Base-by-base conservation (phyloP, 2,888 invertebrate species). In the Dasysyrphus albostriatus region DNA sequence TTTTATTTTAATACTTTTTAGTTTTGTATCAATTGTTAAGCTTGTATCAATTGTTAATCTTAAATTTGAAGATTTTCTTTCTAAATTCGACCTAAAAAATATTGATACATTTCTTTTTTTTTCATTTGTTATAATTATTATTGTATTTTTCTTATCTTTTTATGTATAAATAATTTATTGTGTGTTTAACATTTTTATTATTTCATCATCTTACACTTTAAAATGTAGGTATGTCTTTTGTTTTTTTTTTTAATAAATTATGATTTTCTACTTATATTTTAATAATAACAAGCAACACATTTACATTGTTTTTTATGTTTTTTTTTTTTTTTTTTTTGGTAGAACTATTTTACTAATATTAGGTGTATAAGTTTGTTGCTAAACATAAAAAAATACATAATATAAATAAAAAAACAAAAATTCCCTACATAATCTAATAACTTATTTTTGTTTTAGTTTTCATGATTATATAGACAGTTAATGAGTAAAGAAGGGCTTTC, bases 211-310 rank as follows among this genome's bases (percentile, higher is more conserved):
- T 70, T 70, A 70, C 29, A 56, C 4, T 12, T 51, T 78, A 59
- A 49, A 44, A 34, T 59, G 59, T 9, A n/a, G 42, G 47, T 29
- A 16, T 51, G 59, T 49, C 70, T 49, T 39, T 67, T 56, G 19
- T 24, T 1, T 67, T 32, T 24, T 1, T 67, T 32, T 78, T 32
- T 24, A 73, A 61, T 82, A 81, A 77, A 77, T 77, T 69, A 79
- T 82, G 65, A 85, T 87, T 87, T 83, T 72, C 87, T 87, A 87
- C 78, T 79, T 74, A 76, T 16, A 34, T 67, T 47, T 51, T 70
- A 69, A 47, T 69, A 54, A 39, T 63, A 47, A 73, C 61, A 83
- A 79, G 78, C 83, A 75, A 77, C 14, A 82, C 85, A 77, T 77
- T 73, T 76, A 76, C 67, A 74, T 19, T 16, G 47, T 19, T n/a